Conservation (phyloP, 2,888 invertebrate genomes). For the Mystacides longicornis region DNA sequence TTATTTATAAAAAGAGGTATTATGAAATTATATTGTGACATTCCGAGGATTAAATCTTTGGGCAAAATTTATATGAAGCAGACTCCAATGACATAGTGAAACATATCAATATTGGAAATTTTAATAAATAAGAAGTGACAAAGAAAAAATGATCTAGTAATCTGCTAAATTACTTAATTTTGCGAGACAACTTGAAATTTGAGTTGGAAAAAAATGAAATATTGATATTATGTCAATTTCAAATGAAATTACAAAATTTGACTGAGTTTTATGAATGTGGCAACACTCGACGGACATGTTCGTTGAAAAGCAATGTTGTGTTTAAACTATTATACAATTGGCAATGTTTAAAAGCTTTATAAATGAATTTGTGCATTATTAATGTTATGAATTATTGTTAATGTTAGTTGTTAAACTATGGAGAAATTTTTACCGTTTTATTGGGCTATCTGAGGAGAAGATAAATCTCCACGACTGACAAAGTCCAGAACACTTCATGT, state of each 20-base stretch:
- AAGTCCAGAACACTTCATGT: slow-evolving; percentile 4
- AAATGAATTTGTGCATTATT: slow-evolving; percentile 1
- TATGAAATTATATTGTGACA: background rate
- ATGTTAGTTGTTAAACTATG: no score
- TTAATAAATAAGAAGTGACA: background rate
- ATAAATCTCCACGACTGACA: background rate
- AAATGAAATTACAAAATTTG: background rate
- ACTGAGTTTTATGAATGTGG: background rate
- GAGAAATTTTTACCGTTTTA: no score
- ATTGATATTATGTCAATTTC: background rate
- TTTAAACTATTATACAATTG: background rate
- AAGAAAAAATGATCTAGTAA: background rate
- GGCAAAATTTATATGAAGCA: slow-evolving; percentile 13
- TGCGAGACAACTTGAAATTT: background rate
- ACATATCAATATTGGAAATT: slow-evolving; percentile 19
- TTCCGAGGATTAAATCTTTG: slow-evolving; percentile 5
- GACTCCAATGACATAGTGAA: slow-evolving; percentile 20
- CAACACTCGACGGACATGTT: background rate
- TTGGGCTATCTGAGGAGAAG: background rate
- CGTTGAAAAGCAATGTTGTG: background rate
- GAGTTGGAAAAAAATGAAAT: background rate
- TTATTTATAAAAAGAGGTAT: background rate
- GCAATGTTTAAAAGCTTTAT: background rate
- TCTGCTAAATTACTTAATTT: background rate
- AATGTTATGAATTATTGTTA: background rate